Evolutionary conservation across 2,888 invertebrate species (phyloP), one percentile per base, ranked within the genome.

Genomic region (Dasysyrphus albostriatus): DNA sequence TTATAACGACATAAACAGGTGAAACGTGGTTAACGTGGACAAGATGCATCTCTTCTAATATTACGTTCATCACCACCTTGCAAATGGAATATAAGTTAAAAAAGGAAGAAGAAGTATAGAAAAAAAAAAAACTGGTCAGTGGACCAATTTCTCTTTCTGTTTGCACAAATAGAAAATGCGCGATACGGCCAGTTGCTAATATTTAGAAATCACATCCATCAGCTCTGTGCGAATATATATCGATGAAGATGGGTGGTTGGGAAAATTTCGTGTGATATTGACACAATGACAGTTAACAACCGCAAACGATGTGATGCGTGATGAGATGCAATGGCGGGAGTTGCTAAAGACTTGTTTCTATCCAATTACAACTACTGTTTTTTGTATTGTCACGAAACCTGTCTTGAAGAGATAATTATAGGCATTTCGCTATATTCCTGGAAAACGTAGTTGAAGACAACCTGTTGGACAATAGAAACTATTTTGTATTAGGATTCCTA

Each of bases 121-220:
- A 67, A 12, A 67, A 67, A 34, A 63, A 70, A 75, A 69, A 83
- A 78, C 74, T 87, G 83, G 78, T 83, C 78, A 83, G 70, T 83
- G 83, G 82, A 87, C 78, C 83, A 87, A 74, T 87, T 87, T 87
- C 87, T 87, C 87, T 87, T 87, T 87, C 87, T 83, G 78, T 79
- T 79, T 83, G 87, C 67, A 65, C 83, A 72, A 83, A 67, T 83
- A 87, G 87, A 83, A 87, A 83, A 83, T 83, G 39, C 42, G 24
- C 24, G 67, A 59, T 73, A 77, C 56, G 49, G 39, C 29, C 24
- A 32, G 8, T 37, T 29, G 77, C 73, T 29, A 69, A 44, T 73
- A 74, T 69, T 78, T 82, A 85, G 85, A 85, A 85, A 85, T 70
- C 77, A 70, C 70, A 82, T 82, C 65, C 74, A 82, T 78, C 82